A percentile compares a stretch with the other conserved stretches of the same genome.
Conservation (phyloP, 1,140 invertebrate species). For the Galendromus occidentalis region DNA sequence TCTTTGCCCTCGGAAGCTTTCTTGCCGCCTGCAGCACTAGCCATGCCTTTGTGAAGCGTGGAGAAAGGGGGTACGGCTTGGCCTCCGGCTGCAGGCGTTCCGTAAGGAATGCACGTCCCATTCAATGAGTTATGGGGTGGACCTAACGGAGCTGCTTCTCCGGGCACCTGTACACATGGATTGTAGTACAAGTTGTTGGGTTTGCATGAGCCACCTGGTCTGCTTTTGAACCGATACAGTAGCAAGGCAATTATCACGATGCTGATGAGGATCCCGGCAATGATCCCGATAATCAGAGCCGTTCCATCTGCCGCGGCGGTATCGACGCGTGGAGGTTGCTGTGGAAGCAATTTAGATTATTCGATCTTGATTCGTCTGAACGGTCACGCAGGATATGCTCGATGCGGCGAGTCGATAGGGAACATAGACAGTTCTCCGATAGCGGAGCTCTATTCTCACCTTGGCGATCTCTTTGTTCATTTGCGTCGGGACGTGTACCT, state of each 20-base stretch:
- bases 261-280: constrained; percentile 70
- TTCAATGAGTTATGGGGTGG: constrained; percentile 1
- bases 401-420: not conserved
- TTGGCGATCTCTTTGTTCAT: not conserved
- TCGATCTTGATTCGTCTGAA: too few relatives aligned
- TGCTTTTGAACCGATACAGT: constrained; percentile 66
- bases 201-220: constrained; percentile 67
- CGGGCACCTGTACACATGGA: constrained; percentile 23
- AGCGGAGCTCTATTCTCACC: not conserved
- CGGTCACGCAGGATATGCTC: too few relatives aligned
- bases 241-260: constrained; percentile 72
- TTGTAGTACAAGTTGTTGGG: constrained; percentile 52
- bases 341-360: not conserved
- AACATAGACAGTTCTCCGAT: not conserved
- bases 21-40: constrained; percentile 12
- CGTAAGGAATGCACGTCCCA: constrained; percentile 15
- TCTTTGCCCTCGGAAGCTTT: constrained; percentile 19
- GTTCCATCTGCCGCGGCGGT: constrained; percentile 26
- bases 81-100: not conserved
- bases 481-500: not conserved
- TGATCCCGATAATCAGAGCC: constrained; percentile 59
- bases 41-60: constrained; percentile 13
- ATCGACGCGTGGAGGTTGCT: not conserved
- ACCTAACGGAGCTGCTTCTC: constrained; percentile 12
- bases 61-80: constrained; percentile 13